Evolutionary conservation across 1,140 invertebrate species (phyloP).

Genomic region (Micrasema longulum): DNA sequence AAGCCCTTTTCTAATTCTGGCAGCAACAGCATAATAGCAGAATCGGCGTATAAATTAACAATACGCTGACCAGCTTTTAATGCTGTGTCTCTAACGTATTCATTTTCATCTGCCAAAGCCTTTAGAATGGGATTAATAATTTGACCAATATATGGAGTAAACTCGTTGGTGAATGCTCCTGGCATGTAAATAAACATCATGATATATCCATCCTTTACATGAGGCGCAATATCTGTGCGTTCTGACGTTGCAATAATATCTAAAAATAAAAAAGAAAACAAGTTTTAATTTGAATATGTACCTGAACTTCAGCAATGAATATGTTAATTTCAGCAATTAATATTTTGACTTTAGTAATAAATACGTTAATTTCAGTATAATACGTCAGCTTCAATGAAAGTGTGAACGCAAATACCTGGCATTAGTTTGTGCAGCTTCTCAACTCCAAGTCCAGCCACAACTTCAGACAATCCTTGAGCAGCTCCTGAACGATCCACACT

Average conservation of each 20-base stretch:
- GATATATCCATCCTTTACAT: constrained; percentile 99
- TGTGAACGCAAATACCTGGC: constrained; percentile 73
- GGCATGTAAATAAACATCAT: constrained; percentile 99
- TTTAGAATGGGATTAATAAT: constrained; percentile 98
- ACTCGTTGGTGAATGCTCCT: constrained; percentile 93
- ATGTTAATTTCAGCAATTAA: no score
- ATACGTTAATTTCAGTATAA: no score
- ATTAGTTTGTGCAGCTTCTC: constrained; percentile 96
- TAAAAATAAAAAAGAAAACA: constrained; percentile 57
- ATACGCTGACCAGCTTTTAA: constrained; percentile 96
- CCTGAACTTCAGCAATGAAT: no score
- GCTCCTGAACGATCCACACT: constrained; percentile 97
- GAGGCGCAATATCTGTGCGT: constrained; percentile 92
- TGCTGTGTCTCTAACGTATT: constrained; percentile 98
- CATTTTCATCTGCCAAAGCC: constrained; percentile 98
- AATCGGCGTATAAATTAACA: constrained; percentile 96
- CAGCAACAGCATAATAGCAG: constrained; percentile 92
- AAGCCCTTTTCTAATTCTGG: constrained; percentile 94
- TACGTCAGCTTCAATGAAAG: no score
- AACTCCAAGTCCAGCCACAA: constrained; percentile 95
- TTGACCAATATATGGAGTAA: constrained; percentile 95
- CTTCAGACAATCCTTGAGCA: constrained; percentile 95
- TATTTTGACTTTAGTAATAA: no score
- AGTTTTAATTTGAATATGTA: no score
- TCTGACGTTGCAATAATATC: constrained; percentile 97